Percentiles rank a stretch among this genome's conserved stretches.
Conservation (phyloP, 2,888 invertebrate genomes). For the Athalia cordata region DNA sequence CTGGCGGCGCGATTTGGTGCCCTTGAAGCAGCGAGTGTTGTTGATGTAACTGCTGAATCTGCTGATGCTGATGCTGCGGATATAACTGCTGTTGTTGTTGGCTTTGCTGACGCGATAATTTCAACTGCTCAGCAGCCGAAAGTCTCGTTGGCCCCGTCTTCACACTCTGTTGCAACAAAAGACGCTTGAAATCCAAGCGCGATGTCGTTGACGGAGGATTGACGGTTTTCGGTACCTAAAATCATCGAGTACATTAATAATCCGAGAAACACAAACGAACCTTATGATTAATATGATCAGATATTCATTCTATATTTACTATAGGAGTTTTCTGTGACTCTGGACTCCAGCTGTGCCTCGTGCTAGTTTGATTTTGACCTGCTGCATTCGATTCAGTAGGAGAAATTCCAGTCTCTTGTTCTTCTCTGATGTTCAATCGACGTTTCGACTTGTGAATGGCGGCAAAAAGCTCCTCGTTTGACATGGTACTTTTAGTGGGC, state of each 20-base stretch:
- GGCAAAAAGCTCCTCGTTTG: slow-evolving; percentile 86
- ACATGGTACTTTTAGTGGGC: slow-evolving; percentile 84
- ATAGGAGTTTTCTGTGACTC: slow-evolving; percentile 66
- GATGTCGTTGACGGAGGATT: slow-evolving; percentile 82
- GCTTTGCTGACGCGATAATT: slow-evolving; percentile 78
- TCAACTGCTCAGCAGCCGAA: slow-evolving; percentile 88
- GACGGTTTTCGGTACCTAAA: slow-evolving; percentile 61
- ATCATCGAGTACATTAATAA: slow-evolving; percentile 16
- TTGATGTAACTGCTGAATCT: slow-evolving; percentile 49
- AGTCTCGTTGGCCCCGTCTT: slow-evolving; percentile 80
- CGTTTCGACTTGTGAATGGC: slow-evolving; percentile 87
- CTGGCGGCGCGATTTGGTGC: slow-evolving; percentile 55
- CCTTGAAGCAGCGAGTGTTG: slow-evolving; percentile 52
- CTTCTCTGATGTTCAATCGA: slow-evolving; percentile 81
- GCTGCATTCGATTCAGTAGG: slow-evolving; percentile 71
- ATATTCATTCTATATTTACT: slow-evolving; percentile 52
- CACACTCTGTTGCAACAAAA: slow-evolving; percentile 85
- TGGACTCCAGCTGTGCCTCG: slow-evolving; percentile 81
- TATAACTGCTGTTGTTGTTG: slow-evolving; percentile 66
- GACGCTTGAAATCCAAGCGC: slow-evolving; percentile 88
- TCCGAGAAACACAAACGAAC: not conserved
- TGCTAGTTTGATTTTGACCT: slow-evolving; percentile 73
- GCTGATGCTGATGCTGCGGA: slow-evolving; percentile 60
- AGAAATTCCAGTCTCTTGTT: slow-evolving; percentile 71
- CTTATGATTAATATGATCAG: not conserved